Evolutionary conservation across 2,113 vertebrate genomes (phyloP), one percentile per base, ranked within the genome.

Genomic region (Dinomys branickii): DNA sequence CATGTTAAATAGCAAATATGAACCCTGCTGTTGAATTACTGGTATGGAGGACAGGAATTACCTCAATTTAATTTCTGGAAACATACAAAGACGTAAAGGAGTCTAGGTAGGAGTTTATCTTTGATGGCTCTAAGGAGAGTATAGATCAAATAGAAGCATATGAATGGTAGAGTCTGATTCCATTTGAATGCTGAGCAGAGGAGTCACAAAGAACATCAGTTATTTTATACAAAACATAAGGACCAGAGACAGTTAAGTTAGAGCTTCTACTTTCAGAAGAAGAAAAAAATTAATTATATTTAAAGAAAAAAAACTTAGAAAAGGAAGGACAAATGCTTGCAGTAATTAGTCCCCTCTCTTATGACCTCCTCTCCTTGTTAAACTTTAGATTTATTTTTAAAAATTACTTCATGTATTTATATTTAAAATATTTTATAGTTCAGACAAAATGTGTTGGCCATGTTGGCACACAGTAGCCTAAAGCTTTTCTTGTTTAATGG

Each of bases 381-480:
- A 95, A 77, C 26, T 81, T 80, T 41, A 90, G 78, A 61, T 65
- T 93, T 12, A 59, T 75, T 88, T 73, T 63, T 38, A 35, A 88
- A 38, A 67, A 9, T 81, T 90, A 26, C 88, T 90, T 90, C 81
- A 12, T 91, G 26, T 56, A 20, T 9, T 93, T 81, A 38, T 38
- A 54, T 90, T 78, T 92, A 47, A 92, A 90, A 84, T 80, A 59
- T 90, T 91, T 92, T 93, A 24, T n/a, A 84, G 67, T 95, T 93
- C 24, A 90, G 59, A 89, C 61, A 88, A 73, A 95, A 82, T 2
- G 35, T 89, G 44, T 86, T 96, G 20, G 77, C 50, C 24, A 7
- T 71, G 58, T 82, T 61, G 71, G 58, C 24, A 69, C 47, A 71
- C 24, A 52, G 33, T 63, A 78, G 33, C 67, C 67, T 89, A 50